Evolutionary conservation across 37 sponge, comb jelly and placozoan genomes (phyloP), one percentile per base, ranked within the genome.

Genomic region (Geodia barretti): DNA sequence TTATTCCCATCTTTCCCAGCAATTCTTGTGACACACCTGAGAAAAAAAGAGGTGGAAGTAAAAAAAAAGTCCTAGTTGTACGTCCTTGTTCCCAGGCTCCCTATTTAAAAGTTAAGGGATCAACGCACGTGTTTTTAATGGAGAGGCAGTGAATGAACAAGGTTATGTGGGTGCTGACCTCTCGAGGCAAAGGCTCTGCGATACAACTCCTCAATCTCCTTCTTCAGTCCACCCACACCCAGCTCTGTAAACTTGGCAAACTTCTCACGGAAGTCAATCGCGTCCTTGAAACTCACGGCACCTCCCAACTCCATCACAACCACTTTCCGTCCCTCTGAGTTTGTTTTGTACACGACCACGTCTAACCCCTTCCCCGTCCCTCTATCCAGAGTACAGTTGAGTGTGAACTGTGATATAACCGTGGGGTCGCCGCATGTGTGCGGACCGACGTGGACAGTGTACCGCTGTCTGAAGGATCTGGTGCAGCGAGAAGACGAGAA

Each of bases 121-220:
- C 60, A 11, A 58, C 60, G 19, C 60, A 19, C 19, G 11, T 11
- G 41, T 11, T 20, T 14, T 24, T 5, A 72, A n/a, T 64, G 32
- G 78, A n/a, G 78, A 77, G 78, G 61, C 60, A 75, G 76, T 38
- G 76, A 75, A 31, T 59, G 76, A 75, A 60, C 30, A 60, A 75
- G 60, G 61, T 59, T 54, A 60, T 30, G 30, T 2, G 17, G 0
- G 35, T 0, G 14, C 76, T 67, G 2, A 89, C 90, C 85, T 84
- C 90, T 73, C 19, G 90, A 89, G n/a, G 90, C 90, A 80, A 89
- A 89, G 2, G 90, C 90, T 58, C 90, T 84, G 32, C 90, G 78
- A 79, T 89, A 89, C 64, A 89, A 39, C 47, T 89, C 90, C 29
- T 84, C 76, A 20, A 89, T 89, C 75, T 89, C 81, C 62, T 74